Base-by-base conservation (phyloP, 2,888 invertebrate genomes). In the Drosophila infuscata region DNA sequence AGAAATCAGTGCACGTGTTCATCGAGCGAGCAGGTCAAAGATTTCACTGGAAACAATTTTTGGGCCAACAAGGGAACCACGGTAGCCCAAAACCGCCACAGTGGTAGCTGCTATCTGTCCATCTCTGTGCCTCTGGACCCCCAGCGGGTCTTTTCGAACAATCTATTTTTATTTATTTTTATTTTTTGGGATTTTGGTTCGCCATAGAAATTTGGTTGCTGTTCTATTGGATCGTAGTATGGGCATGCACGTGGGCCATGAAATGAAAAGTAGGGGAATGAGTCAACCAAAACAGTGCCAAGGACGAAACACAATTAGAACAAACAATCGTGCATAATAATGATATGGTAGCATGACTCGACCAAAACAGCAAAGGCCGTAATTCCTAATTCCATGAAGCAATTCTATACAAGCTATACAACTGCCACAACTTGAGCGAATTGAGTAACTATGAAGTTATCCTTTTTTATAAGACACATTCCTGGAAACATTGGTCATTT, bases 1-100 rank as follows among this genome's bases (percentile, higher is more conserved):
- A 80, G 83, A 76, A 85, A 85, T 85, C 85, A 84, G 85, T 85
- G 87, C 85, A 85, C 85, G 85, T 85, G 85, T 87, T 87, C 83
- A 80, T 62, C 75, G 69, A 65, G 68, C 17, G 69, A 74, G 73
- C 67, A 70, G 76, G 73, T 70, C 79, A 65, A 73, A 82, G 72
- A 83, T 83, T 84, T 84, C 76, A 61, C 49, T 60, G 62, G 80
- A 83, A 83, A 77, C 49, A 74, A 70, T 82, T 64, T 66, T 62
- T 64, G 46, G 62, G 49, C 46, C 62, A 67, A 49, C 49, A 80
- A 76, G 72, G 67, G 72, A 67, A 83, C 79, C 73, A 84, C 84
- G 70, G 86, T 82, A 84, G 84, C 81, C 74, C 64, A 66, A 66
- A 70, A 59, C 77, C 66, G 67, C 72, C 54, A 65, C 83, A 81